Conservation (phyloP, 2,113 vertebrate species). For the Erythrolamprus reginae region DNA sequence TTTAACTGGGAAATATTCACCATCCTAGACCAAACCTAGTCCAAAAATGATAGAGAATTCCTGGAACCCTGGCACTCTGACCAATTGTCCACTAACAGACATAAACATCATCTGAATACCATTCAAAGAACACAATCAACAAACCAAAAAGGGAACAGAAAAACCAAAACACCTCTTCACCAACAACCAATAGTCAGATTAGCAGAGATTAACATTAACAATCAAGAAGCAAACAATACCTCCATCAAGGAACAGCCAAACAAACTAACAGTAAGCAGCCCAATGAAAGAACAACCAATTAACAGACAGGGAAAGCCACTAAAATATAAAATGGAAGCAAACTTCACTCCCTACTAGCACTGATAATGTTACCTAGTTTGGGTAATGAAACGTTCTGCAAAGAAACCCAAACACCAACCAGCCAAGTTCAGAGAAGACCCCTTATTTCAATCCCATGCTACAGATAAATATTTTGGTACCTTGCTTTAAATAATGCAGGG, state of each 20-base stretch:
- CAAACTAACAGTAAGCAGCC: background rate
- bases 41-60: background rate
- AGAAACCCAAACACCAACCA: no score
- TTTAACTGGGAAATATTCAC: background rate
- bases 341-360: background rate
- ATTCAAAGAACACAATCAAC: background rate
- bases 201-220: background rate
- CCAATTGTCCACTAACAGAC: background rate
- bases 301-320: background rate
- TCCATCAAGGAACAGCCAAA: background rate
- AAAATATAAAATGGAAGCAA: background rate
- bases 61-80: background rate
- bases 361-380: background rate
- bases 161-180: background rate
- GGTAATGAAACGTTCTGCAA: background rate
- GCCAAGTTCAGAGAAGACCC: background rate
- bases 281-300: background rate
- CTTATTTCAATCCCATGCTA: background rate
- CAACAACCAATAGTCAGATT: background rate
- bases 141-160: background rate
- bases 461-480: background rate
- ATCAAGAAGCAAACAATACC: background rate
- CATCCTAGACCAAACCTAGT: background rate
- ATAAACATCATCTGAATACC: background rate
- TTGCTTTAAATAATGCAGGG: background rate